A percentile compares a stretch with the other conserved stretches of the same genome.
Conservation (phyloP, 1,140 invertebrate species). For the Subanguina moxae region DNA sequence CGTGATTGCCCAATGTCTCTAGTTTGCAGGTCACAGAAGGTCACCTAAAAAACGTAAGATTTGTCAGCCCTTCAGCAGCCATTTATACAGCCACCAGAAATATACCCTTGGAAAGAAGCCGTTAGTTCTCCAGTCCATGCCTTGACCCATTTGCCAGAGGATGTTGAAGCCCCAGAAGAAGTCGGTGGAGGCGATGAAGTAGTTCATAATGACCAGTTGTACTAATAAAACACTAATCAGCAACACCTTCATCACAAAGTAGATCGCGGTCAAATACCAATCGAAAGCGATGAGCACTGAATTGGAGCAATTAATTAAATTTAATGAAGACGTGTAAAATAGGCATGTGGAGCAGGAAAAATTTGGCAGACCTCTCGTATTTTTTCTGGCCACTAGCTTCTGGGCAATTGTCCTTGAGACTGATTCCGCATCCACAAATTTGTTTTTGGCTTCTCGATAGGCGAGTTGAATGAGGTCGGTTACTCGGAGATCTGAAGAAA, state of each 20-base stretch:
- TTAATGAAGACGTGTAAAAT: neutral
- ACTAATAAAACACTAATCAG: constrained; percentile 23
- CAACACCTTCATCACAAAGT: constrained; percentile 44
- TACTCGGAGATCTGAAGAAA: constrained; percentile 34
- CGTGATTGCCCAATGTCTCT: constrained; percentile 42
- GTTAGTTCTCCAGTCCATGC: constrained; percentile 40
- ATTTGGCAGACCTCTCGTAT: constrained; percentile 20
- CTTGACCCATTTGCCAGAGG: constrained; percentile 26
- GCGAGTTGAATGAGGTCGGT: constrained; percentile 46
- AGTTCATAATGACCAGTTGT: constrained; percentile 45
- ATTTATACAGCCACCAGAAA: constrained; percentile 5
- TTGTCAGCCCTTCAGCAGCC: neutral
- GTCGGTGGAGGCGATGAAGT: constrained; percentile 28
- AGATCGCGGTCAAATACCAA: constrained; percentile 40
- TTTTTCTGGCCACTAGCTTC: constrained; percentile 25
- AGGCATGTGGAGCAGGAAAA: neutral
- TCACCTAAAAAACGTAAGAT: constrained; percentile 33
- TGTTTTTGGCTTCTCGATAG: constrained; percentile 37
- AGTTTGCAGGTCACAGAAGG: constrained; percentile 44
- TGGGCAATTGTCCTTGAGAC: constrained; percentile 40
- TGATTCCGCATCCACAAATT: constrained; percentile 14
- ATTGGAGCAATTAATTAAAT: neutral
- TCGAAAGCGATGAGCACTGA: constrained; percentile 35
- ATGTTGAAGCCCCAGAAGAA: constrained; percentile 38
- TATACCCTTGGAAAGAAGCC: constrained; percentile 42